Evolutionary conservation across 2,888 invertebrate species (phyloP), one percentile per base, ranked within the genome.

Genomic region (Metacarcinus magister): DNA sequence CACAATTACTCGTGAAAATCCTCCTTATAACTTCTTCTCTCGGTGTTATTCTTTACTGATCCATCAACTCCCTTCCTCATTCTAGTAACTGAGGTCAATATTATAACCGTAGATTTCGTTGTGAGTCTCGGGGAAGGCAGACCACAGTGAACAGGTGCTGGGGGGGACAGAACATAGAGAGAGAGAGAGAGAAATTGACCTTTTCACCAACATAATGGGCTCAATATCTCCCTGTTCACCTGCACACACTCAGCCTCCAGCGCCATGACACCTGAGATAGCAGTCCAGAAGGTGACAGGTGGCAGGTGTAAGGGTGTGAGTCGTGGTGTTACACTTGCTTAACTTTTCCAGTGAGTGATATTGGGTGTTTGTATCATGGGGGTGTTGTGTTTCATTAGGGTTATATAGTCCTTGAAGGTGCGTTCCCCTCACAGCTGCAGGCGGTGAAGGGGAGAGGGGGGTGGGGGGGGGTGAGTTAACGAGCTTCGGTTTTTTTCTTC

Each of bases 361-460:
- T 2, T 82, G 28, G 28, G 32, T 82, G 82, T 1, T 32, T 28
- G 10, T 28, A 82, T 10, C 19, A n/a, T 19, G 54, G 4, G 3
- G 82, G 82, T 32, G 82, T 82, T 82, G 67, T 67, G 82, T 28
- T 82, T 82, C 82, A 82, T 28, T 19, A 32, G 82, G 82, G 82
- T 28, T 5, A 5, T 5, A 0, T 32, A 32, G 32, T 10, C 28
- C 82, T 32, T 13, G 13, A 4, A 23, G 5, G 28, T 32, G 13
- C 5, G 13, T 16, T 23, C 19, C 67, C n/a, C 10, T 67, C 67
- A 67, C 67, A 23, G 7, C 19, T 67, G 19, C 82, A 4, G 82
- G 82, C 32, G 82, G 8, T 5, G 48, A 48, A 13, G 13, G 5
- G 48, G 7, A 8, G 5, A 48, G 48, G 5, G 48, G 13, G 48